Evolutionary conservation across 1,140 invertebrate species (phyloP).

Genomic region (Drosophila mojavensis): DNA sequence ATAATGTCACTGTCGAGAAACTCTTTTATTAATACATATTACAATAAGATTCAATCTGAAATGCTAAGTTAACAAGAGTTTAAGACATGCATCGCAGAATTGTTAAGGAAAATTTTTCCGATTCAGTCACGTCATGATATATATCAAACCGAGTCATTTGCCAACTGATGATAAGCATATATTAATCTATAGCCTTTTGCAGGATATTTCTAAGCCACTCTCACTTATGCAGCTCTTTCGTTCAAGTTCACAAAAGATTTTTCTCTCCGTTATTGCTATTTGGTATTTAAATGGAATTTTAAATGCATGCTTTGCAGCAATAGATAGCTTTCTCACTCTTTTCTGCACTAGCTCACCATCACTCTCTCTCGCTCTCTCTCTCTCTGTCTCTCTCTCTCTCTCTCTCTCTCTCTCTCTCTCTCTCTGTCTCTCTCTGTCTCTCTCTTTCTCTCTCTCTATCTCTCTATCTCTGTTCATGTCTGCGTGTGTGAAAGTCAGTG

Average conservation of each 20-base stretch:
- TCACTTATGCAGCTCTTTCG: neutral
- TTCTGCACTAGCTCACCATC: no score
- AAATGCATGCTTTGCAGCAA: constrained; percentile 33
- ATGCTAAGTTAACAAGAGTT: no score
- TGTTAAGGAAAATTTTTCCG: no score
- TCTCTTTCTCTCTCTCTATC: neutral
- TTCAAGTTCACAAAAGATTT: constrained; percentile 22
- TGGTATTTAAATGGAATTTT: constrained; percentile 66
- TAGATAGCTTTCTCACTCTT: neutral
- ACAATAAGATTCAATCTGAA: no score
- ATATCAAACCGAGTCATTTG: no score
- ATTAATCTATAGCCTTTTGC: neutral
- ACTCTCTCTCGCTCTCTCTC: neutral
- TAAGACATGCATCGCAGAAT: no score
- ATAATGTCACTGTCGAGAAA: no score
- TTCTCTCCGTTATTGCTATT: constrained; percentile 26
- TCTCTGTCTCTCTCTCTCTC: neutral
- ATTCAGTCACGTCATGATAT: no score
- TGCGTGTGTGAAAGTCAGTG: neutral
- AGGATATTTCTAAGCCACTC: neutral
- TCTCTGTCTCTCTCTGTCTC: neutral
- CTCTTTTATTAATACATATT: no score
- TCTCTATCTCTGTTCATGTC: neutral
- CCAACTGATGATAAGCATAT: neutral
- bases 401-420: no score